These are phyloP conservation scores for Chrysolina haemoptera DNA, from an alignment of 2,888 invertebrate genomes.

Conservation along the genomic window DNA sequence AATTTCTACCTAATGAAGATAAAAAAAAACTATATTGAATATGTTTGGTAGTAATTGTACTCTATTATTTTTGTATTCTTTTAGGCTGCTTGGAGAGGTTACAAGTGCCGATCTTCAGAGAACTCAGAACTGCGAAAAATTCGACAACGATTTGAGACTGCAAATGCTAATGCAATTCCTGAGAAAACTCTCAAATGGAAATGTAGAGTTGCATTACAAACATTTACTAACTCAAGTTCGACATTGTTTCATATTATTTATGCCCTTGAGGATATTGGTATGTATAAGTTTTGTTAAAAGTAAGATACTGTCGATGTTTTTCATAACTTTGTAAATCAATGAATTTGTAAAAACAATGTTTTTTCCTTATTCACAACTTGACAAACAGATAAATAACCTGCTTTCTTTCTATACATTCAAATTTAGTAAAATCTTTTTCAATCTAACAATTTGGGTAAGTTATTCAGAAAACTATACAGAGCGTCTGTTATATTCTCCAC, in stretches of 20 bases:
- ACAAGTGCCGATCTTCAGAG: constrained; percentile 59
- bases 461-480: too few species aligned
- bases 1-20: too few species aligned
- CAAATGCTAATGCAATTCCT: constrained; percentile 60
- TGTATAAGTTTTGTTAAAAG: constrained; percentile 31
- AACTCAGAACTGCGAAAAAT: constrained; percentile 57
- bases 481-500: too few species aligned
- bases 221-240: constrained; percentile 59
- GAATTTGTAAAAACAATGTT: too few species aligned
- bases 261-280: constrained; percentile 69
- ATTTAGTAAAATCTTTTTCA: too few species aligned
- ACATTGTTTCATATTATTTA: constrained; percentile 65
- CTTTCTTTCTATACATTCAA: too few species aligned
- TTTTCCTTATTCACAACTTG: too few species aligned
- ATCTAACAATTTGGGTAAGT: too few species aligned
- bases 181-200: constrained; percentile 65
- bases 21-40: too few species aligned
- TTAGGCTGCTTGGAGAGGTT: constrained; percentile 69
- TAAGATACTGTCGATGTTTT: too few species aligned
- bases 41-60: constrained; percentile 24
- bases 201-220: constrained; percentile 61
- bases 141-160: constrained; percentile 62
- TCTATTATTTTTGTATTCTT: constrained; percentile 35
- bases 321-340: too few species aligned
- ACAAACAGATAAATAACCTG: too few species aligned